Base-by-base conservation (phyloP, 2,888 invertebrate species). In the Morpho achilles region DNA sequence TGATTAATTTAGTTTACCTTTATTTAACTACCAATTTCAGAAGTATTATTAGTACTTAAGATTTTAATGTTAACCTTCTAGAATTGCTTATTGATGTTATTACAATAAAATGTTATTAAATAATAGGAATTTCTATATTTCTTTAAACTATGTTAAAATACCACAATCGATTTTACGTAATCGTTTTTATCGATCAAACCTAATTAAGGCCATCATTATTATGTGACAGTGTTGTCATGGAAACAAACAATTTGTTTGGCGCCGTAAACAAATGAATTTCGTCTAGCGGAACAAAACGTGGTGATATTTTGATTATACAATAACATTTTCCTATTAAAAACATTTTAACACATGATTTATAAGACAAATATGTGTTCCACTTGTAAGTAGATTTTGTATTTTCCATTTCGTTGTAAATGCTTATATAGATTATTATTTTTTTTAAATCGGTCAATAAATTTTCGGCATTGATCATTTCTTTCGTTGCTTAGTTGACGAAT, bases 211-310 rank as follows among this genome's bases (percentile, higher is more conserved):
- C 56, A 66, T 54, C 75, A 67, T 79, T 75, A 74, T 74, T 80
- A 75, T 60, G 76, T 85, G 86, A 76, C 84, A 80, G 69, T 62
- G 85, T 88, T 75, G 66, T 74, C 76, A 87, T 86, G 74, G 75
- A 67, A 78, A 88, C 86, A 67, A 61, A 73, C 73, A 67, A 65
- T 55, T 78, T 88, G 87, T 87, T 89, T 83, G 77, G 75, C 73
- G 73, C 70, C 73, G 84, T 87, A 88, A 88, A 90, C 89, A 89
- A 89, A 86, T 84, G 88, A 90, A 82, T 70, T 74, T 73, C 82
- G 81, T 72, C 72, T 70, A 72, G 68, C 74, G 71, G 71, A 72
- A 74, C 71, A 72, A 75, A 79, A 79, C 73, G 77, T 79, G 75
- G 69, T 71, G 52, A 43, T 50, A 66, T 71, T 77, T 72, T 64